Conservation (phyloP, 2,113 vertebrate species). For the Nothoprocta pentlandii region DNA sequence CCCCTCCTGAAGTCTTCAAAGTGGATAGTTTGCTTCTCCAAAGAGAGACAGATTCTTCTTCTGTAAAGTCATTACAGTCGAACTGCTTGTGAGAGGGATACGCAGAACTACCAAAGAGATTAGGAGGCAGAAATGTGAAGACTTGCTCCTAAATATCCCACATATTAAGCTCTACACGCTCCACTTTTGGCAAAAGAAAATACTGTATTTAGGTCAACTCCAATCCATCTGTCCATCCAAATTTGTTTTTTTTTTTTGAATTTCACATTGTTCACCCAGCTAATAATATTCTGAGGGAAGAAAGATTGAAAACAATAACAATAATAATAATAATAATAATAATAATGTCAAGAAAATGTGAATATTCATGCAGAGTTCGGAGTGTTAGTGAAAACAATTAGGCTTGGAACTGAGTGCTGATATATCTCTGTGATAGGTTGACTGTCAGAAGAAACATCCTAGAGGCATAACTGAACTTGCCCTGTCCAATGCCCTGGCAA, state of each 20-base stretch:
- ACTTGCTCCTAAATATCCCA: neutral
- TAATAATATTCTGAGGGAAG: neutral
- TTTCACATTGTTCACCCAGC: neutral
- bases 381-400: neutral
- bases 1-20: neutral
- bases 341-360: neutral
- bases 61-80: neutral
- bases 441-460: neutral
- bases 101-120: neutral
- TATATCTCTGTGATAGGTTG: neutral
- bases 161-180: neutral
- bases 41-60: neutral
- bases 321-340: neutral
- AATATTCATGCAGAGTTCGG: neutral
- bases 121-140: neutral
- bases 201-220: neutral
- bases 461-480: neutral
- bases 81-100: neutral
- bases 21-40: neutral
- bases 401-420: neutral
- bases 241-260: neutral
- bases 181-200: neutral
- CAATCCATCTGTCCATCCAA: neutral
- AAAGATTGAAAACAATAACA: neutral
- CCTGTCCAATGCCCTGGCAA: neutral